Percentiles rank a stretch among this genome's conserved stretches.
These are phyloP conservation scores for Lasioglossum baleicum DNA, from an alignment of 1,140 invertebrate genomes.

Conservation along the genomic window DNA sequence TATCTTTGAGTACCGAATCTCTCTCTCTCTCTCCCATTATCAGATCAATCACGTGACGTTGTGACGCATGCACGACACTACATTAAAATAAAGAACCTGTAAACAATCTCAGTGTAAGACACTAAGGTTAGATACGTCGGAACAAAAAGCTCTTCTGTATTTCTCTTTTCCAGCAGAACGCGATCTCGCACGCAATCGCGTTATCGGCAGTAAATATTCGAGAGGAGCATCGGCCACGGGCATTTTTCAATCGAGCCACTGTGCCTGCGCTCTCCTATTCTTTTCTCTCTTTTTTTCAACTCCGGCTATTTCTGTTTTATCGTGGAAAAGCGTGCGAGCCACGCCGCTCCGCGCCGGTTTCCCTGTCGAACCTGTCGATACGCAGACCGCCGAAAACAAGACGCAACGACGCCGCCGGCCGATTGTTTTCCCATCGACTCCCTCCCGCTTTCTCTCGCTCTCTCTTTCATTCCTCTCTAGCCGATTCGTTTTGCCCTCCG, in stretches of 20 bases:
- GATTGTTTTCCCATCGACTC: neutral
- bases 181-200: neutral
- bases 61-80: too few species aligned
- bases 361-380: slow-evolving; percentile 1
- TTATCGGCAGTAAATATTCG: slow-evolving; percentile 5
- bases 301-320: neutral
- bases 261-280: too few species aligned
- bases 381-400: neutral
- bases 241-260: slow-evolving; percentile 12
- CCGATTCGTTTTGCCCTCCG: too few species aligned
- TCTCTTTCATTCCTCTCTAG: too few species aligned
- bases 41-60: too few species aligned
- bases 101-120: too few species aligned
- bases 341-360: neutral
- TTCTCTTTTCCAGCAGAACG: neutral
- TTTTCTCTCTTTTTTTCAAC: neutral
- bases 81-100: too few species aligned
- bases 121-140: too few species aligned
- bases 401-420: neutral
- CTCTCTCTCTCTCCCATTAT: too few species aligned
- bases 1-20: too few species aligned
- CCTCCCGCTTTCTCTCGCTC: too few species aligned
- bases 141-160: too few species aligned
- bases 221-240: neutral
- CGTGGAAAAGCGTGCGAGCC: neutral